Evolutionary conservation across 2,113 vertebrate species (phyloP).

Genomic region (Trematocara unimaculatum): DNA sequence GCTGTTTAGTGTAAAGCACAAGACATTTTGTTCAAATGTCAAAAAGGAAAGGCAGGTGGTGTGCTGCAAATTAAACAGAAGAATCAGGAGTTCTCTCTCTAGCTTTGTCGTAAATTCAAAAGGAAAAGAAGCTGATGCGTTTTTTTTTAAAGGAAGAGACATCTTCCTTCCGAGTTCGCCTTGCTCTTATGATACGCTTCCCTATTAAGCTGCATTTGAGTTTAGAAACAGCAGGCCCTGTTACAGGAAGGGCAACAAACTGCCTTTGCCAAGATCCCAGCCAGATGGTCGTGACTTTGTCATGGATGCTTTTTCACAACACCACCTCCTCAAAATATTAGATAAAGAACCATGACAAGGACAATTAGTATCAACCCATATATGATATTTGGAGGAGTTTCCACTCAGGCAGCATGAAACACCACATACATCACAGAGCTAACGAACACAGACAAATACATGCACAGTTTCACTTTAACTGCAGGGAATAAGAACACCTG

Average conservation of each 20-base stretch:
- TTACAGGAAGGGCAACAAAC: conserved; percentile 32
- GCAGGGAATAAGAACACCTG: not conserved
- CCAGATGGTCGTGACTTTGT: conserved; percentile 63
- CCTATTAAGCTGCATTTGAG: conserved; percentile 23
- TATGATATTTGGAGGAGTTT: not conserved
- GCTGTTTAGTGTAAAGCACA: not conserved
- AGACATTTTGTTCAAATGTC: not conserved
- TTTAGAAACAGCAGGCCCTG: conserved; percentile 33
- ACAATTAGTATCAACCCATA: not conserved
- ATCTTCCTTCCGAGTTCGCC: conserved; percentile 8
- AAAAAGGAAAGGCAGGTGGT: not conserved
- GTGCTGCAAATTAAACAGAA: not conserved
- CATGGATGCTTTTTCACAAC: not conserved
- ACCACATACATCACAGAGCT: not conserved
- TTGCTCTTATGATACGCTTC: conserved; percentile 10
- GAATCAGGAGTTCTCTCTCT: not conserved
- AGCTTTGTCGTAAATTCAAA: not conserved
- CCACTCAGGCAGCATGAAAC: not conserved
- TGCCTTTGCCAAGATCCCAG: conserved; percentile 36
- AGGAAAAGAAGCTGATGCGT: not conserved
- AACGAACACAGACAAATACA: not conserved
- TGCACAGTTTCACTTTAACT: not conserved
- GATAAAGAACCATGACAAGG: not conserved
- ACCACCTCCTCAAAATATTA: not conserved
- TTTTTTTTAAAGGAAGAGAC: conserved; percentile 13